Evolutionary conservation across 2,888 invertebrate genomes (phyloP).

Genomic region (Elgonia sp.): DNA sequence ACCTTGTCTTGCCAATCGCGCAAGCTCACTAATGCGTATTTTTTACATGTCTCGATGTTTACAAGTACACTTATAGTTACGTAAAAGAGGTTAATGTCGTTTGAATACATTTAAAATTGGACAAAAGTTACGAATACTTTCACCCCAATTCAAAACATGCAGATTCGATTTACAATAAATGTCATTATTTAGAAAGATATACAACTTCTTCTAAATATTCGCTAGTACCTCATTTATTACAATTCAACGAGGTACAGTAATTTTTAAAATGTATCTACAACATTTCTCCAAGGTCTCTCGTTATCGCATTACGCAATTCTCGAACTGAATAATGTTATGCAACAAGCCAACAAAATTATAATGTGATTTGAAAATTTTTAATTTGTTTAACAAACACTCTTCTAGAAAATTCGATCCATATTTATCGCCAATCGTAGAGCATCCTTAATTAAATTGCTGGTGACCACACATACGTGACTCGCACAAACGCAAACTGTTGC

Average conservation of each 20-base stretch:
- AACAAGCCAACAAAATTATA: too few species aligned
- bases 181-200: too few species aligned
- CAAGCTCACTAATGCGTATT: constrained; percentile 44
- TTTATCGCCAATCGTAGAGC: constrained; percentile 14
- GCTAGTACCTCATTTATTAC: too few species aligned
- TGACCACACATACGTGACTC: constrained; percentile 39
- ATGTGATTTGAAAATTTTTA: too few species aligned
- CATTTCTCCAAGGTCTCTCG: constrained; percentile 48
- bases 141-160: neutral
- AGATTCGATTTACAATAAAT: constrained; percentile 3
- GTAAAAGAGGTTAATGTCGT: constrained; percentile 65
- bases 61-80: constrained; percentile 52
- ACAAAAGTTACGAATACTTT: constrained; percentile 9
- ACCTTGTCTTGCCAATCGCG: constrained; percentile 54
- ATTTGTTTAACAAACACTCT: too few species aligned
- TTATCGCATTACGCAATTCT: constrained; percentile 53
- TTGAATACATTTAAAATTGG: constrained; percentile 29
- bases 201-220: neutral
- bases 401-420: constrained; percentile 32
- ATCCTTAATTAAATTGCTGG: constrained; percentile 43
- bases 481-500: constrained; percentile 55
- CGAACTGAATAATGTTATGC: constrained; percentile 40
- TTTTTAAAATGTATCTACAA: constrained; percentile 39
- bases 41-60: constrained; percentile 45
- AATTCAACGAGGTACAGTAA: too few species aligned